Percentiles rank a stretch among this genome's conserved stretches.
Conservation (phyloP, 2,113 vertebrate species). For the Actenoides hombroni region DNA sequence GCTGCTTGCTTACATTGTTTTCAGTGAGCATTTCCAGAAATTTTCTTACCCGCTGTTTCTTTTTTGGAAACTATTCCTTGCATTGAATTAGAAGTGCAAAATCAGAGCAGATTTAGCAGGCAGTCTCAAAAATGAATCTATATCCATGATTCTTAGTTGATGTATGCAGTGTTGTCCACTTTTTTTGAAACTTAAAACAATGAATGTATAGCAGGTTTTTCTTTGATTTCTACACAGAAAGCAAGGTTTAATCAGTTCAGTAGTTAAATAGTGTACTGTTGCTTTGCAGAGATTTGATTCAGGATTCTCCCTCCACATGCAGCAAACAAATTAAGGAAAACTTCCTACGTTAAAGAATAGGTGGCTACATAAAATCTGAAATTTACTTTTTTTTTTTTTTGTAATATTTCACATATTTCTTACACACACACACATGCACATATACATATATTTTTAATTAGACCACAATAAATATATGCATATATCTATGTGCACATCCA, state of each 20-base stretch:
- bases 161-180: not conserved
- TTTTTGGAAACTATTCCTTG: not conserved
- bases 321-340: not conserved
- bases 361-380: not conserved
- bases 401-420: not conserved
- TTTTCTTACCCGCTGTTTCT: not conserved
- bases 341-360: not conserved
- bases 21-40: not conserved
- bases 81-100: not conserved
- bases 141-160: not conserved
- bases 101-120: not conserved
- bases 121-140: not conserved
- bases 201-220: not conserved
- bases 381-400: not conserved
- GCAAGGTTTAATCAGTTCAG: not conserved
- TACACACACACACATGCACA: fast-evolving
- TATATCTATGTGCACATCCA: not conserved
- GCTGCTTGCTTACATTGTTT: not conserved
- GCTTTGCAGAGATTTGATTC: not conserved
- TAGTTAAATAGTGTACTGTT: not conserved
- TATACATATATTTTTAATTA: not conserved
- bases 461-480: not conserved
- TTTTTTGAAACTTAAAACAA: not conserved
- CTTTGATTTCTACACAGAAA: not conserved
- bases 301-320: not conserved